Evolutionary conservation across 2,888 invertebrate genomes (phyloP), one percentile per base, ranked within the genome.

Genomic region (Altica lythri): DNA sequence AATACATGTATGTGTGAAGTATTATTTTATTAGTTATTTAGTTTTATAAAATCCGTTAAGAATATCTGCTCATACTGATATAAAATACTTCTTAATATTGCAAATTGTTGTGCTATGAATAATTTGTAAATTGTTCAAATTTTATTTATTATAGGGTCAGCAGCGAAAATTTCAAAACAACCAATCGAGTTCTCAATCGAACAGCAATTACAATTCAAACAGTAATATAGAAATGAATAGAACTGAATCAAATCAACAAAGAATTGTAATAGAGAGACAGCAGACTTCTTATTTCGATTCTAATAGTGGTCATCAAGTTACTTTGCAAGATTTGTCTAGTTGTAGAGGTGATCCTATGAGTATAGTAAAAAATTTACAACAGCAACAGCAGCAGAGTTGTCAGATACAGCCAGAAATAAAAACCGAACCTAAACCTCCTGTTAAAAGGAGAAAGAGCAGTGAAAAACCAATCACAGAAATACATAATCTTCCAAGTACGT

Each of bases 291-390:
- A 86, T 75, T 86, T 86, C 72, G 87, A 88, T 68, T 77, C 83
- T 42, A 82, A 76, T 71, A 80, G 80, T 68, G 80, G 71, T 64
- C 80, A 75, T 63, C 82, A 81, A 65, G 80, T 81, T 14, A 82
- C 84, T 19, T 76, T 87, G 67, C 88, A 88, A 75, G 87, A 88
- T 75, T 75, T 88, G 46, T 86, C 86, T 54, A 86, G 87, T 71
- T 88, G 88, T 72, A 78, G 87, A 35, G 88, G 86, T 18, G 88
- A 88, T 71, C 86, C 88, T 2, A 88, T 88, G 86, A 86, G 84
- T 69, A 85, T 88, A 69, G 87, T 88, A 19, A 88, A 88, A 73
- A 87, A 86, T 73, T 77, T 87, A 54, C 75, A 75, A 59, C 72
- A 72, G 55, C 75, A 74, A 55, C 55, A 55, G 27, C 53, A 53